Evolutionary conservation across 2,888 invertebrate species (phyloP).

Genomic region (Muscina levida): DNA sequence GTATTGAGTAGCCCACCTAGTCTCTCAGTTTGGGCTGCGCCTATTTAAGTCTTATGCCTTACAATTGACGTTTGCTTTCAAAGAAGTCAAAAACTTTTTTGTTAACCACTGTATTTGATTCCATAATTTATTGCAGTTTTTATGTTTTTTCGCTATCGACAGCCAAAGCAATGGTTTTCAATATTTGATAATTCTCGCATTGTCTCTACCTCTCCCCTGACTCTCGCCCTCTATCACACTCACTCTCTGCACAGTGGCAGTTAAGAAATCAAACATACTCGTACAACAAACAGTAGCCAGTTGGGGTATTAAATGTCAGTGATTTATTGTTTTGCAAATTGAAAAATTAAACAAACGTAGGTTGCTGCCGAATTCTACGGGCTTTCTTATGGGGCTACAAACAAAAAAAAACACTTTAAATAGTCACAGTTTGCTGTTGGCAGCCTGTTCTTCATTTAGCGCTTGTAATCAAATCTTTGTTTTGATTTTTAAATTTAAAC

Average conservation of each 20-base stretch:
- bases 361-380: no score
- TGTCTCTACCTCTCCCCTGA: no score
- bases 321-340: slow-evolving; percentile 54
- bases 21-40: background rate
- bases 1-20: no score
- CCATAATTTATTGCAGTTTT: slow-evolving; percentile 56
- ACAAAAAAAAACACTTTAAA: background rate
- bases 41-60: no score
- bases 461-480: slow-evolving; percentile 5
- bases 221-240: no score
- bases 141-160: background rate
- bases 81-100: no score
- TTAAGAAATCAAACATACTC: background rate
- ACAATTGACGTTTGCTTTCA: slow-evolving; percentile 45
- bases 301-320: slow-evolving; percentile 45
- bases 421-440: background rate
- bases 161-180: slow-evolving; percentile 28
- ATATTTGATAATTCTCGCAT: slow-evolving; percentile 46
- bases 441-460: background rate
- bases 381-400: slow-evolving; percentile 1
- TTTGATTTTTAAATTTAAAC: no score
- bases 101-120: slow-evolving; percentile 42
- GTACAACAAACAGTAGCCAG: slow-evolving; percentile 53
- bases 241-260: no score
- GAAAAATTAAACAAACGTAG: slow-evolving; percentile 7